These are phyloP conservation scores for Phrixothrix hirtus DNA, from an alignment of 2,888 invertebrate genomes.

Conservation along the genomic window DNA sequence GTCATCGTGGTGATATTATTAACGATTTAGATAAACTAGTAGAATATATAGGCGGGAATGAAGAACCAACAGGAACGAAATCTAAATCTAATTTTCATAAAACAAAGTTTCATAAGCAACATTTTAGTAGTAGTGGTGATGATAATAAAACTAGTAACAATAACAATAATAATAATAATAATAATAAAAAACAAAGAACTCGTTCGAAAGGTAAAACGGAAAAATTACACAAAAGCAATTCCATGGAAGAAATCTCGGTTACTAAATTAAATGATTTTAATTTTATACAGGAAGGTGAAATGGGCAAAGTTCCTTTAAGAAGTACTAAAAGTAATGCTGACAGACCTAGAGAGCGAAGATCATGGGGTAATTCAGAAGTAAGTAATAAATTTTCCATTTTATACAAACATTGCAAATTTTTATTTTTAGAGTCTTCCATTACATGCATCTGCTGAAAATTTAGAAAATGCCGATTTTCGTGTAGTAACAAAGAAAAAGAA, in stretches of 20 bases:
- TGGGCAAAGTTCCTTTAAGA: slow-evolving; percentile 44
- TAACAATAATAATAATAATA: slow-evolving; percentile 45
- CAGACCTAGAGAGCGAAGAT: slow-evolving; percentile 46
- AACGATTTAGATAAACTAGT: slow-evolving; percentile 75
- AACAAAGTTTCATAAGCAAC: slow-evolving; percentile 40
- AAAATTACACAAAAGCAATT: slow-evolving; percentile 72
- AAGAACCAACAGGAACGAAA: slow-evolving; percentile 53
- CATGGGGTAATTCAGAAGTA: slow-evolving; percentile 50
- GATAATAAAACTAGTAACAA: too few relatives aligned
- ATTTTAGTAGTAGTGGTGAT: slow-evolving; percentile 56
- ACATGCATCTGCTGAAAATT: slow-evolving; percentile 50
- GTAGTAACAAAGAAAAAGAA: slow-evolving; percentile 83
- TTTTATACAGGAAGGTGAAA: slow-evolving; percentile 31
- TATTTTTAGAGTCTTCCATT: slow-evolving; percentile 28
- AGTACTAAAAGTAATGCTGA: slow-evolving; percentile 45
- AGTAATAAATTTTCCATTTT: too few relatives aligned
- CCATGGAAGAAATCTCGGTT: slow-evolving; percentile 79
- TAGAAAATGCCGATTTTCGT: slow-evolving; percentile 75
- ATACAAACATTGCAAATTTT: slow-evolving; percentile 1
- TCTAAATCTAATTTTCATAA: slow-evolving; percentile 39
- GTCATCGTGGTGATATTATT: slow-evolving; percentile 73
- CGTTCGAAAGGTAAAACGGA: slow-evolving; percentile 49
- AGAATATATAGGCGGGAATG: slow-evolving; percentile 75
- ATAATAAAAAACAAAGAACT: slow-evolving; percentile 44
- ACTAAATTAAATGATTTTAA: slow-evolving; percentile 71